Evolutionary conservation across 2,797 vertebrate genomes (phyloP).

Genomic region (Pagetopsis macropterus): DNA sequence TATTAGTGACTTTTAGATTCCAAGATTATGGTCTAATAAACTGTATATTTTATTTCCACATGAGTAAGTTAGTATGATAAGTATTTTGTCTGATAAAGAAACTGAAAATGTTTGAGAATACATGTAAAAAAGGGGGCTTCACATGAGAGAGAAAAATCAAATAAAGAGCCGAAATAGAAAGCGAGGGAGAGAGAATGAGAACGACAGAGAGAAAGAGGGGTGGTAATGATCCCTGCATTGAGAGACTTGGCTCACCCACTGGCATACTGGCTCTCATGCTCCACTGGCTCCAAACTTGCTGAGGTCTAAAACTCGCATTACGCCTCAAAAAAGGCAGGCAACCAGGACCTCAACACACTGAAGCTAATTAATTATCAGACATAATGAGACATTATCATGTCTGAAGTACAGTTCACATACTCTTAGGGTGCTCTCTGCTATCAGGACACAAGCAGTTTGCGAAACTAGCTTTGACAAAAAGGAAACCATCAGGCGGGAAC

Average conservation of each 20-base stretch:
- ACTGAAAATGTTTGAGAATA: slow-evolving; percentile 1
- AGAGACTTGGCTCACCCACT: slow-evolving; percentile 82
- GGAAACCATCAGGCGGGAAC: slow-evolving; percentile 12
- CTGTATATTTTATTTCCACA: slow-evolving; percentile 4
- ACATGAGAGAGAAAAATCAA: slow-evolving; percentile 17
- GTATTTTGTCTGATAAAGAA: not conserved
- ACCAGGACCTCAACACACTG: slow-evolving; percentile 73
- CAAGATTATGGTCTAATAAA: slow-evolving; percentile 21
- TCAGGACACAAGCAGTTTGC: slow-evolving; percentile 32
- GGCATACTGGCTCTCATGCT: slow-evolving; percentile 79
- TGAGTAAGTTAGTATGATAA: not conserved
- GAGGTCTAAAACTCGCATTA: slow-evolving; percentile 82
- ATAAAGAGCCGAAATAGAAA: slow-evolving; percentile 26
- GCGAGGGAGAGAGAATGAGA: slow-evolving; percentile 51
- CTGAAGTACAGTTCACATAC: slow-evolving; percentile 69
- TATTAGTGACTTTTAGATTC: slow-evolving; percentile 23
- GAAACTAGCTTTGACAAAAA: slow-evolving; percentile 43
- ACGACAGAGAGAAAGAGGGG: slow-evolving; percentile 62
- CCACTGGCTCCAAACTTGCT: slow-evolving; percentile 80
- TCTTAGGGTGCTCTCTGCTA: slow-evolving; percentile 49
- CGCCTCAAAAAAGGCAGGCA: slow-evolving; percentile 72
- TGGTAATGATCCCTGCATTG: slow-evolving; percentile 83
- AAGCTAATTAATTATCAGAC: slow-evolving; percentile 77
- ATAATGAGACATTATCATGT: slow-evolving; percentile 72
- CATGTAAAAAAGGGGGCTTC: slow-evolving; percentile 10